Evolutionary conservation across 2,113 vertebrate genomes (phyloP).

Genomic region (Merops nubicus): DNA sequence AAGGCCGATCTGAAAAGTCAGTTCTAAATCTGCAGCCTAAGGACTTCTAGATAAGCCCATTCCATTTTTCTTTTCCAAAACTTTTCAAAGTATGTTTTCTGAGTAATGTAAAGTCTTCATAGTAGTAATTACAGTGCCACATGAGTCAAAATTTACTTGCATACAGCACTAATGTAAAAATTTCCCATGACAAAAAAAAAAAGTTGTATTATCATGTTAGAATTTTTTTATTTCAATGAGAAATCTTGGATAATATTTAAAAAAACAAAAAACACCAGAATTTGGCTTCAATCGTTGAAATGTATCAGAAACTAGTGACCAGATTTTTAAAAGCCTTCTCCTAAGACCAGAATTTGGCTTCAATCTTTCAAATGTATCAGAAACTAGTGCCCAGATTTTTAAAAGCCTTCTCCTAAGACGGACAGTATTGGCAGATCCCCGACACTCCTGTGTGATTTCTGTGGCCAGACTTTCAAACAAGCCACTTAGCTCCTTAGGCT

Average conservation of each 20-base stretch:
- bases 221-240: not conserved
- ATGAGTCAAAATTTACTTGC: not conserved
- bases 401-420: not conserved
- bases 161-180: not conserved
- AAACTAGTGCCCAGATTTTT: not conserved
- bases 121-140: not conserved
- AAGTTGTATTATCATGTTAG: not conserved
- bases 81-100: not conserved
- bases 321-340: not conserved
- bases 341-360: not conserved
- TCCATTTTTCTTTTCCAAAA: not conserved
- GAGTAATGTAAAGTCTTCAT: not conserved
- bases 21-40: not conserved
- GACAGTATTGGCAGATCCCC: not conserved
- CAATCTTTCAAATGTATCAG: not conserved
- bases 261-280: not conserved
- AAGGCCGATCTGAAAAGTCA: not conserved
- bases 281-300: not conserved
- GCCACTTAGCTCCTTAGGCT: not conserved
- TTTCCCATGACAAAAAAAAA: not conserved
- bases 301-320: not conserved
- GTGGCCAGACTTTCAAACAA: not conserved
- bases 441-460: not conserved
- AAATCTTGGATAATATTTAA: not conserved
- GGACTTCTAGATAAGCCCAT: not conserved